Conservation (phyloP, 2,888 invertebrate genomes). For the Dicycla oo region DNA sequence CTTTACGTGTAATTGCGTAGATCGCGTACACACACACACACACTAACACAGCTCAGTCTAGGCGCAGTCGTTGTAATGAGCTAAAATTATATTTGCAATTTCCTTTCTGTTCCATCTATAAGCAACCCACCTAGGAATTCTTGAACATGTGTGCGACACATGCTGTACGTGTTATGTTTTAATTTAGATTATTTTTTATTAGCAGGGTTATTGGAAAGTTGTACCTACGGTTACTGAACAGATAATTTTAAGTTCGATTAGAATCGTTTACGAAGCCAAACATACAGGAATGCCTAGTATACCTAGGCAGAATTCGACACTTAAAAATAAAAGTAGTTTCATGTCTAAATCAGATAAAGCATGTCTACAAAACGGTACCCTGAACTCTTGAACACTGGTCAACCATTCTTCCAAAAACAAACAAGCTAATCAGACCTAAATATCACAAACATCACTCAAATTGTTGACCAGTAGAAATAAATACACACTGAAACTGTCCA, state of each 20-base stretch:
- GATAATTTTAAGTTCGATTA: no score
- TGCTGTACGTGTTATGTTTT: constrained; percentile 48
- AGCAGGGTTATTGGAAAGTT: constrained; percentile 5
- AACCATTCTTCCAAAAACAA: not conserved
- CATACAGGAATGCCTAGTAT: no score
- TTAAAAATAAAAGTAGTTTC: not conserved
- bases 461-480: constrained; percentile 12
- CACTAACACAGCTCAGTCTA: constrained; percentile 64
- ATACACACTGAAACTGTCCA: constrained; percentile 20
- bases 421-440: constrained; percentile 1
- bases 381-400: constrained; percentile 2
- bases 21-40: constrained; percentile 66
- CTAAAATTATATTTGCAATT: constrained; percentile 81
- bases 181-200: constrained; percentile 51
- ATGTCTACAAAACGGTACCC: not conserved
- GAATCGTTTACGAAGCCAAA: not conserved
- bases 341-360: constrained; percentile 16
- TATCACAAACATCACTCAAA: constrained; percentile 10
- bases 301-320: not conserved
- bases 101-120: constrained; percentile 73
- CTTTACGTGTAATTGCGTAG: constrained; percentile 72
- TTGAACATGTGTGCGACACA: constrained; percentile 52
- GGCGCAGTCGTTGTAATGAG: constrained; percentile 72
- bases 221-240: not conserved
- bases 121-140: constrained; percentile 58